Percentiles rank a stretch among this genome's conserved stretches.
These are phyloP conservation scores for Erynnis tages DNA, from an alignment of 2,888 invertebrate genomes.

Conservation along the genomic window DNA sequence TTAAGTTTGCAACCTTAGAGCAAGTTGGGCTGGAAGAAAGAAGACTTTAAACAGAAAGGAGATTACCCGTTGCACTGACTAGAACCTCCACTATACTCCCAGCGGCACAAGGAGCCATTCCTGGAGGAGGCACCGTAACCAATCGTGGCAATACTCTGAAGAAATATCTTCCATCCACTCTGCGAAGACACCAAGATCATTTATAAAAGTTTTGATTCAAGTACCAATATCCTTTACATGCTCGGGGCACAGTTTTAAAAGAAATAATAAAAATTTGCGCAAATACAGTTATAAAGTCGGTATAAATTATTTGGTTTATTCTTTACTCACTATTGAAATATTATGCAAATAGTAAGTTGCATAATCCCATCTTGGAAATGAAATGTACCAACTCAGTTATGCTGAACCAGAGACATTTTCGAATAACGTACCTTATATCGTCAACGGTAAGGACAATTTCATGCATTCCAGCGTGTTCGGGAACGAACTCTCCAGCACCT, in stretches of 20 bases:
- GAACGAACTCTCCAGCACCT: slow-evolving; percentile 92
- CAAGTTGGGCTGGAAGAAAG: too few species aligned
- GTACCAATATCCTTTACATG: too few species aligned
- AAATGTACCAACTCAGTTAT: too few species aligned
- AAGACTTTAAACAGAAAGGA: background rate
- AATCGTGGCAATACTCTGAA: slow-evolving; percentile 94
- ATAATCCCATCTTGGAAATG: too few species aligned
- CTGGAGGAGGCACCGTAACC: slow-evolving; percentile 93
- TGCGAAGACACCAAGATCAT: slow-evolving; percentile 35
- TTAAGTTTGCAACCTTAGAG: too few species aligned
- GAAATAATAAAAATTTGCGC: too few species aligned
- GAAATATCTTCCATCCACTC: slow-evolving; percentile 85
- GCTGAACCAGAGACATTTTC: too few species aligned
- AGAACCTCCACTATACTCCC: slow-evolving; percentile 97
- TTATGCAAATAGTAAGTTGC: too few species aligned
- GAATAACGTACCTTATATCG: slow-evolving; percentile 72
- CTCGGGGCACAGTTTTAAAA: too few species aligned
- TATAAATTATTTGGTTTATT: too few species aligned
- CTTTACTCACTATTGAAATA: too few species aligned
- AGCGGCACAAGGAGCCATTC: slow-evolving; percentile 97
- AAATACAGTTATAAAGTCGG: too few species aligned
- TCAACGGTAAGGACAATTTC: slow-evolving; percentile 86
- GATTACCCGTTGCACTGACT: slow-evolving; percentile 89
- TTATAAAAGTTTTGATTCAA: background rate
- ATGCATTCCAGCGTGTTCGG: slow-evolving; percentile 96